Evolutionary conservation across 2,113 vertebrate genomes (phyloP).

Genomic region (Turnix velox): DNA sequence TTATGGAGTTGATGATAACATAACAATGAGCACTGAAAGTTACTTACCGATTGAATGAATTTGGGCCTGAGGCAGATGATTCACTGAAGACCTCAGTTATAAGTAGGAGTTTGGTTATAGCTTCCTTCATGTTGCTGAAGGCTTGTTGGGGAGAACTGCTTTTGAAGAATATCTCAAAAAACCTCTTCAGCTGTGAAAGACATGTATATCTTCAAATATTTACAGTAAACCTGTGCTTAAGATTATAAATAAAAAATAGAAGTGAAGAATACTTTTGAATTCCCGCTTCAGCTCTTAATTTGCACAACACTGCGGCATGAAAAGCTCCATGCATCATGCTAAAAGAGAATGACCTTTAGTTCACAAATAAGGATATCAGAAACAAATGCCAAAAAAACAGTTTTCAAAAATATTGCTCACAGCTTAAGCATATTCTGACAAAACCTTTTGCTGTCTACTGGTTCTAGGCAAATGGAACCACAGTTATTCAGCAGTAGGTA

Average conservation of each 20-base stretch:
- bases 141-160: conserved; percentile 72
- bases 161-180: conserved; percentile 82
- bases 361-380: neutral
- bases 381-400: neutral
- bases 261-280: neutral
- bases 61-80: conserved; percentile 55
- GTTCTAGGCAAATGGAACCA: neutral
- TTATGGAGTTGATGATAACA: neutral
- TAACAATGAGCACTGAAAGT: neutral
- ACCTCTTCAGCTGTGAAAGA: conserved; percentile 79
- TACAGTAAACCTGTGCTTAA: neutral
- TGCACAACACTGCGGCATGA: neutral
- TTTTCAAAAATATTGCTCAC: neutral
- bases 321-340: neutral
- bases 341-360: neutral
- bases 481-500: neutral
- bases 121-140: conserved; percentile 78
- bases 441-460: neutral
- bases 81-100: conserved; percentile 72
- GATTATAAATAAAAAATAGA: neutral
- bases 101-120: conserved; percentile 81
- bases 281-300: neutral
- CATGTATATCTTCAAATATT: neutral
- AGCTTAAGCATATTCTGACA: neutral
- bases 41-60: conserved; percentile 69